These are phyloP conservation scores for Selene dorsalis DNA, from an alignment of 2,797 vertebrate genomes.

Conservation along the genomic window DNA sequence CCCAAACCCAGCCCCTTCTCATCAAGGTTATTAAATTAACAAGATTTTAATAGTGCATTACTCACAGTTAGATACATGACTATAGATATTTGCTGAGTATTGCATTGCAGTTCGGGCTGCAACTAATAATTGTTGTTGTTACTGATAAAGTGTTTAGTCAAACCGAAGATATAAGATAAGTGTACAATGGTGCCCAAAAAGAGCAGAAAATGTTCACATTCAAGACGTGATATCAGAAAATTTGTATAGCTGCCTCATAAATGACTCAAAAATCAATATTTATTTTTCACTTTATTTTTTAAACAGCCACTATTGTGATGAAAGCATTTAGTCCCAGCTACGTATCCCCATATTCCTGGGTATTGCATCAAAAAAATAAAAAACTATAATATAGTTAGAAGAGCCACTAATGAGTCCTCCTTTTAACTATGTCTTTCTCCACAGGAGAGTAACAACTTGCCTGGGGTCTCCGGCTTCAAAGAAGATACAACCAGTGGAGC, in stretches of 20 bases:
- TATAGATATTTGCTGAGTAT: neutral
- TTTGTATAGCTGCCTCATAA: neutral
- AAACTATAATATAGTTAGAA: neutral
- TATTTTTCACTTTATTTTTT: neutral
- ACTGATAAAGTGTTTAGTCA: neutral
- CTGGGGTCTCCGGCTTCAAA: slow-evolving; percentile 2
- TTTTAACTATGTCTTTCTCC: neutral
- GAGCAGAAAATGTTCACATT: neutral
- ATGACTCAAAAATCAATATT: neutral
- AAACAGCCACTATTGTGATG: neutral
- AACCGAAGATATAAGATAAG: neutral
- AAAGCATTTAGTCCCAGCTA: neutral
- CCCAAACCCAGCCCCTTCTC: slow-evolving; percentile 48
- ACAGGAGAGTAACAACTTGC: slow-evolving; percentile 54
- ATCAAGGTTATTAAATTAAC: slow-evolving; percentile 59
- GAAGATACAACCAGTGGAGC: slow-evolving; percentile 36
- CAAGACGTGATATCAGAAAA: neutral
- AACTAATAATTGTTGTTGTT: neutral
- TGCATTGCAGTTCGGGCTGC: neutral
- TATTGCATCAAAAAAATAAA: neutral
- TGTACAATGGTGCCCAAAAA: neutral
- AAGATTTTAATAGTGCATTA: neutral
- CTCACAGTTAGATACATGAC: neutral
- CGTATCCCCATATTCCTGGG: neutral
- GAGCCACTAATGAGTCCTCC: neutral